Base-by-base conservation (phyloP, 2,113 vertebrate genomes). In the Semnornis frantzii region DNA sequence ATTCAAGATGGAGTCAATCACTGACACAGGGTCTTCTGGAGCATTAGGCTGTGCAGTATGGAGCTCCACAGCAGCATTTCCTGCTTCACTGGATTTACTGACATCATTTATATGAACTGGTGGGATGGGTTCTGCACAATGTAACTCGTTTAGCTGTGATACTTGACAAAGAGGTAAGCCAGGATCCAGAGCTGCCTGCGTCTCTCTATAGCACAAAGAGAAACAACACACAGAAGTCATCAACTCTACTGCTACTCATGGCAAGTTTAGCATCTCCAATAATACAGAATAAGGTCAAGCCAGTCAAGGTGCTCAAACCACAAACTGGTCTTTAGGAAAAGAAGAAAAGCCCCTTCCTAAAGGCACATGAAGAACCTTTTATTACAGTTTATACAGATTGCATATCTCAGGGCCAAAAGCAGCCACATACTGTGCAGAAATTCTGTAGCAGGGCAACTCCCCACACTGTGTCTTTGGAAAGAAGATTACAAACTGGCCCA, bases 1-100 rank as follows among this genome's bases (percentile, higher is more conserved):
- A 0, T 82, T 97, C 65, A 98, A 79, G 76, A 97, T 90, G 92
- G 96, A 96, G 76, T 97, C 92, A 46, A 95, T 97, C 64, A 97
- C 85, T 5, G 93, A 91, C 50, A 94, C 96, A 0, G 88, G 90
- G 66, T 98, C 97, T 60, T 97, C 97, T 6, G 91, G 34, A 72
- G 92, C 14, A 25, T 9, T 89, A 44, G 73, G 70, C 3, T 94
- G 96, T 31, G 73, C 77, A 83, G 80, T 13, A 23, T 95, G 89
- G 19, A 97, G 81, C 7, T 97, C 94, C 85, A 97, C 81, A n/a
- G 91, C 89, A 71, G 30, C 58, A 0, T 15, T 82, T 62, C 72
- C 87, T 31, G 21, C 23, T 57, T 94, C 92, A 3, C 57, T 3
- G 8, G 87, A 8, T 80, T 77, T 83, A 84, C 8, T 79, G 14